These are phyloP conservation scores for Nomada fabriciana DNA, from an alignment of 2,888 invertebrate species.

Conservation along the genomic window DNA sequence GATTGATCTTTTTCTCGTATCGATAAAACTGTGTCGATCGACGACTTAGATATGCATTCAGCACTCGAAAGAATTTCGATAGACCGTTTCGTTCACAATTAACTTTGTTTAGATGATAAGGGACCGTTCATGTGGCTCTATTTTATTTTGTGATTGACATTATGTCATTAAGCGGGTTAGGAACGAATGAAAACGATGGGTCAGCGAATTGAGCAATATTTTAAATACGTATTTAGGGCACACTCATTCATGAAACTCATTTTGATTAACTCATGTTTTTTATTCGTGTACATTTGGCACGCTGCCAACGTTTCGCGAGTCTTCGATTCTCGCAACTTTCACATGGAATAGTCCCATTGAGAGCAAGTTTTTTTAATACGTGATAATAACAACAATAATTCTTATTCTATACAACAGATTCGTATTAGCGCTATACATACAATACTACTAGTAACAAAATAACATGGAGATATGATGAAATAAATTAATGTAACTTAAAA, in stretches of 20 bases:
- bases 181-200: neutral
- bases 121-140: too few relatives aligned
- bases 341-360: conserved; percentile 13
- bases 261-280: conserved; percentile 19
- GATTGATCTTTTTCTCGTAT: too few relatives aligned
- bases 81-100: too few relatives aligned
- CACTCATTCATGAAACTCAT: conserved; percentile 22
- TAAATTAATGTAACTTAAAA: conserved; percentile 32
- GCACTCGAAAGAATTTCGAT: too few relatives aligned
- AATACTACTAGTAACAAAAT: conserved; percentile 13
- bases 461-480: conserved; percentile 18
- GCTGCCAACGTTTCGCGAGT: conserved; percentile 30
- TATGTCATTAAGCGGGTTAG: neutral
- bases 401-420: conserved; percentile 34
- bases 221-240: neutral
- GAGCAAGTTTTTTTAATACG: conserved; percentile 30
- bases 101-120: too few relatives aligned
- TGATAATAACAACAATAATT: conserved; percentile 26
- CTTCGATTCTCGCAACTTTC: neutral
- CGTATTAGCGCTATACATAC: conserved; percentile 14
- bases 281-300: conserved; percentile 32
- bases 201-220: neutral
- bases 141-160: too few relatives aligned
- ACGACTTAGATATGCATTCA: too few relatives aligned
- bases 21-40: too few relatives aligned